Conservation (phyloP, 2,797 vertebrate genomes). For the Gastrophryne carolinensis region DNA sequence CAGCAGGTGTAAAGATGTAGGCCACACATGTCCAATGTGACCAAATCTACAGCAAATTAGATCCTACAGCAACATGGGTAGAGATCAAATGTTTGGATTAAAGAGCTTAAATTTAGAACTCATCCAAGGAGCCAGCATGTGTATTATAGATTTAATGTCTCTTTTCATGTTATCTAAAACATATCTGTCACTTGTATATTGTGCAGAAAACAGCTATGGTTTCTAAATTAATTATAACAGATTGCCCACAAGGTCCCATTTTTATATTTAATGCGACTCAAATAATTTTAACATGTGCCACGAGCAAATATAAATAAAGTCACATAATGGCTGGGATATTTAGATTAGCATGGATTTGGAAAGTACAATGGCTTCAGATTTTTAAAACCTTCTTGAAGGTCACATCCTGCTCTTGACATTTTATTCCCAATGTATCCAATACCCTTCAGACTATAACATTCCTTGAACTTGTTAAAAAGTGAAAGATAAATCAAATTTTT, state of each 20-base stretch:
- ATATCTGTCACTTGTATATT: background rate
- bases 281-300: background rate
- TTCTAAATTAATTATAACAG: background rate
- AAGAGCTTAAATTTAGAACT: too few relatives aligned
- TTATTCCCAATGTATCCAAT: background rate
- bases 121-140: too few relatives aligned
- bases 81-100: too few relatives aligned
- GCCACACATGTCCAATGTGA: too few relatives aligned
- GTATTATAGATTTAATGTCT: background rate
- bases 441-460: background rate
- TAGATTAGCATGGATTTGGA: constrained; percentile 15
- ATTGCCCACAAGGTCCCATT: background rate
- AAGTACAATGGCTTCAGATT: constrained; percentile 29
- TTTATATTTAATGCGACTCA: constrained; percentile 1
- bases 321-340: constrained; percentile 1
- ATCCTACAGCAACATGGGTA: too few relatives aligned
- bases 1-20: too few relatives aligned
- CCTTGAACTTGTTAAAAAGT: background rate
- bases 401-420: constrained; percentile 44
- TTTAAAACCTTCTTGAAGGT: constrained; percentile 1
- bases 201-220: background rate
- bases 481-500: background rate
- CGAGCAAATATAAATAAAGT: constrained; percentile 15
- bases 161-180: background rate
- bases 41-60: too few relatives aligned